Base-by-base conservation (phyloP, 2,113 vertebrate species). In the Cololabis saira region DNA sequence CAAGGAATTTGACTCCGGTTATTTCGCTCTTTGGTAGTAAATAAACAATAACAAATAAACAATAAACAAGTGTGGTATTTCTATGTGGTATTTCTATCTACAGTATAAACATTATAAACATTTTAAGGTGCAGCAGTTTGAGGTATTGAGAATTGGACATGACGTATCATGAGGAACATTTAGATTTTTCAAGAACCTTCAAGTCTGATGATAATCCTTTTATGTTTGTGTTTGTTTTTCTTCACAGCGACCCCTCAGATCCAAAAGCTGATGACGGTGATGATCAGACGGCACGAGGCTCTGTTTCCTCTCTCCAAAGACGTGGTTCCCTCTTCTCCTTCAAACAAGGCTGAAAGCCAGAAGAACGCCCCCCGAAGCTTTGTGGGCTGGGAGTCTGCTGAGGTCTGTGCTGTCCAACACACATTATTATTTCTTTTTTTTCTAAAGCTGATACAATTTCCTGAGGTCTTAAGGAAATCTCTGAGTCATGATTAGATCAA, bases 191-290 rank as follows among this genome's bases (percentile, higher is more conserved):
- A 67, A 17, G 55, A 54, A 17, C 18, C 3, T 50, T 5, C 48
- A 65, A n/a, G 42, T 13, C 50, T 47, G 8, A 47, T 47, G 48
- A 15, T n/a, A 30, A 75, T 75, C 68, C 19, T 48, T 51, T 53
- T 21, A 51, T 40, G 2, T 73, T 48, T 19, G 17, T 63, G 57
- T 81, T 66, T 56, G 17, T 60, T 78, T 67, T 55, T 62, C 54
- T 82, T 61, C 19, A 8, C 93, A 99, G 98, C 95, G 7, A 95
- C 97, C 0, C 95, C 95, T 42, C 96, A 94, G 86, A 97, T 99
- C 75, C 97, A 99, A 90, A 96, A 93, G 69, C 93, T 98, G 87
- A 97, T 99, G 98, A 97, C 95, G 0, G 93, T 94, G 84, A 93
- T 99, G 95, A 99, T 99, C 88, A 94, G 95, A 18, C 92, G 94